Conservation (phyloP, 2,113 vertebrate species). For the Isurus oxyrinchus region DNA sequence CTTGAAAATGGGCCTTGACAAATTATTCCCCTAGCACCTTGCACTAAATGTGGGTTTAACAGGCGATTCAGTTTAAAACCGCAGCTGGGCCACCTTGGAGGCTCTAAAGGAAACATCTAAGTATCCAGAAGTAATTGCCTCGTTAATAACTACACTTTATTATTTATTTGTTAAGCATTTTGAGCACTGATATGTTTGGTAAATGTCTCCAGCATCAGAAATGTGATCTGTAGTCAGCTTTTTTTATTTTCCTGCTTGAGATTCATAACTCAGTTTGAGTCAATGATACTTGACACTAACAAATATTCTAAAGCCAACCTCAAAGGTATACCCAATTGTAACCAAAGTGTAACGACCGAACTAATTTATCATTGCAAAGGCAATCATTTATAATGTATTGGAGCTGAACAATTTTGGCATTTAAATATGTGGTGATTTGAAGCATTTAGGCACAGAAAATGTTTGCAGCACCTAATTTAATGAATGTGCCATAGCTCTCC, state of each 20-base stretch:
- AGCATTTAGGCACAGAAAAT: background rate
- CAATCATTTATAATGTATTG: background rate
- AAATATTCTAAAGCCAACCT: background rate
- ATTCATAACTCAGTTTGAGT: background rate
- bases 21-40: too few species aligned
- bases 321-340: background rate
- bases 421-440: constrained; percentile 23
- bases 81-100: background rate
- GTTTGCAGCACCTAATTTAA: background rate
- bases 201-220: background rate
- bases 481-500: background rate
- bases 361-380: background rate
- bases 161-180: background rate
- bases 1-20: too few species aligned
- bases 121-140: background rate
- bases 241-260: background rate
- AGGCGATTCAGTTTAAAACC: background rate
- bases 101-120: background rate
- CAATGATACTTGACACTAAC: background rate
- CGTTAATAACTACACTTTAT: background rate
- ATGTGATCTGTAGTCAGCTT: background rate
- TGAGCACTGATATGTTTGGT: background rate
- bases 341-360: background rate
- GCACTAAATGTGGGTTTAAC: background rate
- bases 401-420: background rate